Evolutionary conservation across 1,140 invertebrate species (phyloP), one percentile per base, ranked within the genome.

Genomic region (Maniola jurtina): DNA sequence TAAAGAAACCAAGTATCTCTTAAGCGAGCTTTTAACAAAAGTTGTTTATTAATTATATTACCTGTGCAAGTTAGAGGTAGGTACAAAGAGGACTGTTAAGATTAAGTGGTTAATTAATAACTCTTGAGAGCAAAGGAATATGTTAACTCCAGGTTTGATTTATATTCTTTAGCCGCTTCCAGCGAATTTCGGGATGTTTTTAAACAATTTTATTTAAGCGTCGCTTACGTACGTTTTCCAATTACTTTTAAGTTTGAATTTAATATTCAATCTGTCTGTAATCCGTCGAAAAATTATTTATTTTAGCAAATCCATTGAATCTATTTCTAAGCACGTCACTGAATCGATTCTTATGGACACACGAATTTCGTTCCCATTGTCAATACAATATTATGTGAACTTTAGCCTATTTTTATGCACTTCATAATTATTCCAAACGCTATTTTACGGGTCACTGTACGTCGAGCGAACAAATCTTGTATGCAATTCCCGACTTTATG

Each of bases 31-130:
- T 69, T 59, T 64, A 61, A 66, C 45, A 71, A 78, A 77, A 75
- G 72, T 76, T 80, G 79, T 80, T 75, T 80, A 78, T 74, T 72
- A 71, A 56, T 10, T 52, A 48, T 50, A 16, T n/a, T n/a, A 34
- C 38, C 48, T 52, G 40, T 66, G 40, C 64, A 61, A 61, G 16
- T 66, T 66, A 56, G 34, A 25, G 45, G 38, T 60, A 36, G 40
- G n/a, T n/a, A n/a, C 60, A 47, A 59, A 59, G 50, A 25, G 38
- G 48, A 33, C 42, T 15, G 16, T 36, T 14, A 36, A 59, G 56
- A 59, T 59, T 59, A 52, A 45, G 42, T 38, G 36, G 52, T 16
- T 61, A 57, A 70, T 61, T 61, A 65, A 61, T 68, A 63, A 68
- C 25, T 65, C 60, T 48, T 10, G 40, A 16, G 40, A 38, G 48